Conservation (phyloP, 2,113 vertebrate species). For the Prionailurus bengalensis region DNA sequence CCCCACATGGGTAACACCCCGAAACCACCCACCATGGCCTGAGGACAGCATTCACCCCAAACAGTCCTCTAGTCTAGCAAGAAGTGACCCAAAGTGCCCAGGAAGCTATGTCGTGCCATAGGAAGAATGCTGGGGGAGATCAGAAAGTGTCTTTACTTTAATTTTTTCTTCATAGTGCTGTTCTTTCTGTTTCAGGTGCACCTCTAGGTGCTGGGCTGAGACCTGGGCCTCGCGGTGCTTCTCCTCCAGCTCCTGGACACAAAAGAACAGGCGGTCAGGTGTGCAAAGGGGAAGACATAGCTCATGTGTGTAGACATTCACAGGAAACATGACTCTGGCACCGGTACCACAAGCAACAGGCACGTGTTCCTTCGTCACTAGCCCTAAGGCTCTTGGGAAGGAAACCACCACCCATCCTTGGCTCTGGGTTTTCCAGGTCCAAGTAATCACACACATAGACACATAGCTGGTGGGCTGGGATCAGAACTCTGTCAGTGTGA, state of each 20-base stretch:
- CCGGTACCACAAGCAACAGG: constrained; percentile 29
- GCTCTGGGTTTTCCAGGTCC: constrained; percentile 58
- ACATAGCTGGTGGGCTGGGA: neutral
- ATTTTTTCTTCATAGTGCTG: constrained; percentile 98
- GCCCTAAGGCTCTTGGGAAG: constrained; percentile 61
- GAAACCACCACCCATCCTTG: neutral
- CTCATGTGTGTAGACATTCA: neutral
- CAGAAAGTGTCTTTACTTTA: constrained; percentile 91
- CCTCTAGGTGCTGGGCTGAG: constrained; percentile 94
- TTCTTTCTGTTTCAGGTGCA: constrained; percentile 97
- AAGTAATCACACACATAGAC: neutral
- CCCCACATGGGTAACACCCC: neutral
- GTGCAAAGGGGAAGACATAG: neutral
- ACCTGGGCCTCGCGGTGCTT: constrained; percentile 95
- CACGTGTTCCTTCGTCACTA: constrained; percentile 64
- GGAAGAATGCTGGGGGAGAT: constrained; percentile 18
- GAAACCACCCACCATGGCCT: neutral
- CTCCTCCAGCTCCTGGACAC: constrained; percentile 95
- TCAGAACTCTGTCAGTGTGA: constrained; percentile 1
- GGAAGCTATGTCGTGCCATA: neutral
- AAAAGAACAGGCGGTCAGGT: constrained; percentile 75
- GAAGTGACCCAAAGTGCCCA: neutral
- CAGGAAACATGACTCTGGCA: constrained; percentile 62
- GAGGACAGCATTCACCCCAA: neutral
- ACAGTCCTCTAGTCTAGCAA: constrained; percentile 21